These are phyloP conservation scores for Blastobasis adustella DNA, from an alignment of 2,888 invertebrate species.

Conservation along the genomic window DNA sequence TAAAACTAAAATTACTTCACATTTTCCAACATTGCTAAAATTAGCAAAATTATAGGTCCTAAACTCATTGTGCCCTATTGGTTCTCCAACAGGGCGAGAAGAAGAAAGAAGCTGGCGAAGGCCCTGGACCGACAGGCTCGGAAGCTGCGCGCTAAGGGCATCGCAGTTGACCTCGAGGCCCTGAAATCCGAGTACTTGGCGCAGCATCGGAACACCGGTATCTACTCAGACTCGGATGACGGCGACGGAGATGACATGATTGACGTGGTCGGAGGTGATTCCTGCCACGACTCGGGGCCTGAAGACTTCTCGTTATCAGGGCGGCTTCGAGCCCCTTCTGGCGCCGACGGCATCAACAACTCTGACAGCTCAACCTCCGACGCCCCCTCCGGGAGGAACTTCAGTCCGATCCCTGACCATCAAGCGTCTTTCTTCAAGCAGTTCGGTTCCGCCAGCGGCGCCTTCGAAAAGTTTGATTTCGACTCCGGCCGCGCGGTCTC, in stretches of 20 bases:
- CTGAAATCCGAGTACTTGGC: constrained; percentile 89
- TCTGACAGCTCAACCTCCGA: constrained; percentile 74
- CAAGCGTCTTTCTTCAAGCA: constrained; percentile 65
- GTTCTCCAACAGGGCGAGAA: constrained; percentile 80
- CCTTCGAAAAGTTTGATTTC: constrained; percentile 68
- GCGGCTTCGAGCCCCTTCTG: constrained; percentile 73
- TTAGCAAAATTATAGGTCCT: constrained; percentile 47
- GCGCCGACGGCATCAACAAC: constrained; percentile 75
- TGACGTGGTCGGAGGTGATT: constrained; percentile 89
- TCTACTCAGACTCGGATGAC: constrained; percentile 75
- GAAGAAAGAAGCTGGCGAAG: constrained; percentile 93
- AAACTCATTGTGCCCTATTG: constrained; percentile 70
- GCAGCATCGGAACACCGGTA: constrained; percentile 79
- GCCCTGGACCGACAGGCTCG: constrained; percentile 93
- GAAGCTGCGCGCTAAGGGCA: constrained; percentile 93
- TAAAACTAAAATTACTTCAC: too few relatives aligned
- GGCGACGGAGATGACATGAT: constrained; percentile 82
- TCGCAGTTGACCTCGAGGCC: constrained; percentile 90
- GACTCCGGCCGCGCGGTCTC: constrained; percentile 67
- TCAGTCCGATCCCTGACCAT: constrained; percentile 63
- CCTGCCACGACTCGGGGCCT: constrained; percentile 79
- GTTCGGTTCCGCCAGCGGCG: constrained; percentile 48
- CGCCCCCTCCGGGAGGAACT: constrained; percentile 59
- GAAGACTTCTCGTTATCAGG: constrained; percentile 79
- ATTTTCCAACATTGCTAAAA: not conserved